Conservation (phyloP, 1,140 invertebrate species). For the Drepana arcuata region DNA sequence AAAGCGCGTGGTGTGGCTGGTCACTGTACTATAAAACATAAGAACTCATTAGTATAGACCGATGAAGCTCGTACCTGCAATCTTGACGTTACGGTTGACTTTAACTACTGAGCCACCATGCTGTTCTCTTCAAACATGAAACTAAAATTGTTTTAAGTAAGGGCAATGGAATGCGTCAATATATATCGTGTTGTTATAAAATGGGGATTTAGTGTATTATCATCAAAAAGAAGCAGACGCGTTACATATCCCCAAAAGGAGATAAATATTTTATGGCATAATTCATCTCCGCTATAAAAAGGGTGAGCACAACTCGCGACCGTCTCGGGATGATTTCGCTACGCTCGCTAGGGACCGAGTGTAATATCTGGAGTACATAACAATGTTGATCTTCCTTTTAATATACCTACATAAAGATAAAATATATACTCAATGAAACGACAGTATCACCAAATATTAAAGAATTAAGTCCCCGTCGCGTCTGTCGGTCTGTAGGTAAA, state of each 20-base stretch:
- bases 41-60: too few relatives aligned
- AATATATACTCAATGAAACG: slow-evolving; percentile 25
- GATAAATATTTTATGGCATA: slow-evolving; percentile 61
- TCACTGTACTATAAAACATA: too few relatives aligned
- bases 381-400: slow-evolving; percentile 28
- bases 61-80: too few relatives aligned
- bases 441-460: too few relatives aligned
- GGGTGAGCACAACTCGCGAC: slow-evolving; percentile 22
- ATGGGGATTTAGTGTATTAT: slow-evolving; percentile 34
- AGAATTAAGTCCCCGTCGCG: slow-evolving; percentile 33
- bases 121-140: too few relatives aligned
- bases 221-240: slow-evolving; percentile 35
- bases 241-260: slow-evolving; percentile 42
- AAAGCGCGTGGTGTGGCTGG: too few relatives aligned
- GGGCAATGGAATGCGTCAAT: too few relatives aligned
- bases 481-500: too few relatives aligned
- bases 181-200: slow-evolving; percentile 29
- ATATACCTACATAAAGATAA: slow-evolving; percentile 25
- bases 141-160: too few relatives aligned
- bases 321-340: slow-evolving; percentile 32
- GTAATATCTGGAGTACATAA: slow-evolving; percentile 17
- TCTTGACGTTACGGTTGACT: too few relatives aligned
- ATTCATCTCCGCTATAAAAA: slow-evolving; percentile 53
- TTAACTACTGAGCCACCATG: too few relatives aligned
- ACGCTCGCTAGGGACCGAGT: slow-evolving; percentile 21